A percentile compares a stretch with the other conserved stretches of the same genome.
phyloP scores from a whole-genome alignment of 2,797 vertebrate species.

The Sebastes taczanowskii region DNA sequence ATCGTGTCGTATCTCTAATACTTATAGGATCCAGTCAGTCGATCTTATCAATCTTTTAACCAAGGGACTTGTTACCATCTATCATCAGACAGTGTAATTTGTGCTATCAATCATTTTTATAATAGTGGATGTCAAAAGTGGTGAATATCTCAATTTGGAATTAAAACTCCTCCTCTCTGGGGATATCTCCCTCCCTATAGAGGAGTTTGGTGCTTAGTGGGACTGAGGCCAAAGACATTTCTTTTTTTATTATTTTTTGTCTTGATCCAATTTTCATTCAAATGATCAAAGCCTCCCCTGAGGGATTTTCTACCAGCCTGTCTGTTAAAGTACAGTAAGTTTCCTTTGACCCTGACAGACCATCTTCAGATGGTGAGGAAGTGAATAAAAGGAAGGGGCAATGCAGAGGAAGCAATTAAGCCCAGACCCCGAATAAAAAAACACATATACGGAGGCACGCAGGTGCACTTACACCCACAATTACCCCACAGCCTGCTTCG shows the following conservation, averaged over 20 bases:
- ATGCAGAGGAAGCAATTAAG: not conserved
- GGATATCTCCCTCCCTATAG: not conserved
- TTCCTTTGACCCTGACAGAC: conserved; percentile 8
- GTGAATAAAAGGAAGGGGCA: not conserved
- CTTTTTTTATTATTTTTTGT: conserved; percentile 12
- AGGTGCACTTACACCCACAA: not conserved
- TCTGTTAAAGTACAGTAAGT: conserved; percentile 1
- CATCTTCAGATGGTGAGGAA: not conserved
- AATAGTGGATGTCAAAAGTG: not conserved
- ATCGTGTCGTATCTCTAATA: not conserved
- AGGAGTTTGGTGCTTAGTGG: not conserved
- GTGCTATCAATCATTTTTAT: not conserved
- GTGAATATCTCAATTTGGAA: conserved; percentile 6
- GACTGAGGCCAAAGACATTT: conserved; percentile 16
- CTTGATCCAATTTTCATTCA: conserved; percentile 21
- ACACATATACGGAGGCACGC: not conserved
- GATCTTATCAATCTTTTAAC: not conserved
- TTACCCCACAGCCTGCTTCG: no score
- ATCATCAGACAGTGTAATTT: not conserved
- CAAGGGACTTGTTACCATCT: not conserved
- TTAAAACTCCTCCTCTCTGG: not conserved
- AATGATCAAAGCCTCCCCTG: conserved; percentile 24
- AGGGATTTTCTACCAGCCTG: conserved; percentile 9
- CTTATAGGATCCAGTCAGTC: not conserved
- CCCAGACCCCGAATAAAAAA: not conserved